A percentile compares a stretch with the other conserved stretches of the same genome.
Conservation (phyloP, 2,888 invertebrate genomes). For the Ypsolopha scabrella region DNA sequence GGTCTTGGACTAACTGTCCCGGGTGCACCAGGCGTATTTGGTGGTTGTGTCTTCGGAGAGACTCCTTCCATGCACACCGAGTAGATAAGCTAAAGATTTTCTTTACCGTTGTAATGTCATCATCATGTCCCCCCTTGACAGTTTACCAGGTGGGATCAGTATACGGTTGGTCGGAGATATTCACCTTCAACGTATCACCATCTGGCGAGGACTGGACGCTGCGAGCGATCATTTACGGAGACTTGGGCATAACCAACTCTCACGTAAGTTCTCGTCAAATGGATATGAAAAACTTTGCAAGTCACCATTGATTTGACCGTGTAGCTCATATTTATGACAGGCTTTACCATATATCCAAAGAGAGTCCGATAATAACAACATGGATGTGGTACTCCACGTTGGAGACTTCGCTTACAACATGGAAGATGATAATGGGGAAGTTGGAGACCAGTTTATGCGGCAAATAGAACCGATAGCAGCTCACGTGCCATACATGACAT, state of each 20-base stretch:
- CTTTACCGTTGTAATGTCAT: too few species aligned
- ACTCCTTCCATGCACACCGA: too few species aligned
- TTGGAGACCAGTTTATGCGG: constrained; percentile 94
- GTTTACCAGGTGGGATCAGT: constrained; percentile 86
- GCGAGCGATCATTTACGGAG: constrained; percentile 88
- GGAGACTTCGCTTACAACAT: constrained; percentile 97
- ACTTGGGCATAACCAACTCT: too few species aligned
- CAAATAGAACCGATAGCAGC: constrained; percentile 92
- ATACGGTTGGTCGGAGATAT: constrained; percentile 85
- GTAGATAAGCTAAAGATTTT: too few species aligned
- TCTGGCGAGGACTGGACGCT: constrained; percentile 80
- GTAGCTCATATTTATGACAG: too few species aligned
- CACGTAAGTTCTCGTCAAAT: too few species aligned
- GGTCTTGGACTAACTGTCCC: too few species aligned
- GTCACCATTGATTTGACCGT: too few species aligned
- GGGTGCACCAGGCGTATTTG: too few species aligned
- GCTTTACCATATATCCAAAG: constrained; percentile 78
- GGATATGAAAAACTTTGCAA: constrained; percentile 89
- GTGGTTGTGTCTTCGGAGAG: too few species aligned
- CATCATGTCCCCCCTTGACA: too few species aligned
- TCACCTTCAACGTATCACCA: constrained; percentile 81
- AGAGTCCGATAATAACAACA: constrained; percentile 82
- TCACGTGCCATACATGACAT: constrained; percentile 92
- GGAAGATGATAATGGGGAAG: constrained; percentile 81
- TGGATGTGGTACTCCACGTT: constrained; percentile 91